Base-by-base conservation (phyloP, 1,140 invertebrate species). In the Euschistus heros region DNA sequence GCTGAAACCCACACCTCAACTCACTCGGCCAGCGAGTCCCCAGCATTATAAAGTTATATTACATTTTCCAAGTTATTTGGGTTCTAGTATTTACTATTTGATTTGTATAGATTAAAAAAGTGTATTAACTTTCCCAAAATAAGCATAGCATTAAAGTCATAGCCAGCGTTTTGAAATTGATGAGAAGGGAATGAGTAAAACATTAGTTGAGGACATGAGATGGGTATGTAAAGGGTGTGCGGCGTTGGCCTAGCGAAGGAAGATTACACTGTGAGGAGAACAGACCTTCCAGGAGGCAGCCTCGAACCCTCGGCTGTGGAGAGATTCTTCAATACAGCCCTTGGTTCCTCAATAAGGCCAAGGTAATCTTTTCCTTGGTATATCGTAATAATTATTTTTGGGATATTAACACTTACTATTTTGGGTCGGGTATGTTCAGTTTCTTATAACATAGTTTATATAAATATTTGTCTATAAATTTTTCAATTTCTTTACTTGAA, bases 341-440 rank as follows among this genome's bases (percentile, higher is more conserved):
- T 57, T 68, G 68, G 68, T 64, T 66, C 63, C 27, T 63, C 66
- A 62, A 46, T 63, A 67, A 67, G 60, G 50, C 64, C 54, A 65
- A 66, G 65, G 65, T 66, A 66, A 62, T 22, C 42, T n/a, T 18
- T 18, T 37, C 26, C 55, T 22, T 65, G 30, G 54, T n/a, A 17
- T 63, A 15, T 27, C 24, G 7, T 18, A 26, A 24, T 57, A 18
- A 2, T 50, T 50, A 20, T 20, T 18, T 50, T 50, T 50, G 47
- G 47, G 47, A 50, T 20, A 50, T 18, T 50, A 50, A 50, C 47
- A 50, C 33, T 30, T 30, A 37, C 33, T 37, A 37, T 13, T 50
- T 50, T 50, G n/a, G 47, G 14, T 6, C 1, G 47, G 47, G 47
- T 50, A 50, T 20, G 22, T 20, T 6, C n/a, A 50, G 10, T 22